Conservation (phyloP, 2,113 vertebrate genomes). For the Machaerirhynchus nigripectus region DNA sequence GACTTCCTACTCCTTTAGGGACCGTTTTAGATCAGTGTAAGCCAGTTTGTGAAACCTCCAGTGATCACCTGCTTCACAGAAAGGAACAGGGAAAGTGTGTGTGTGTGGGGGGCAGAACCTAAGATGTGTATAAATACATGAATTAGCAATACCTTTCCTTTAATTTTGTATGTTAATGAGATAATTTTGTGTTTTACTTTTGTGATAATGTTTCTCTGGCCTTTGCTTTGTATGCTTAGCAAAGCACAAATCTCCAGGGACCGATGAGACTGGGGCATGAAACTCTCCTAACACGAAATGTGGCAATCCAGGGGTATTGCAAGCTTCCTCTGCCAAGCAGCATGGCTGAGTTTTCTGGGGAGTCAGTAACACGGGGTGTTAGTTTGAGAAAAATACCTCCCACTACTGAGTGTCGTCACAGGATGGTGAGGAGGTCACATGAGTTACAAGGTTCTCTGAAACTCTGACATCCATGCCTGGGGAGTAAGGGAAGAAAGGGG, state of each 20-base stretch:
- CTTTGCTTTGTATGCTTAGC: neutral
- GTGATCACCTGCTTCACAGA: neutral
- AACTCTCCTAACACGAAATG: neutral
- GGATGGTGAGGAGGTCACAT: neutral
- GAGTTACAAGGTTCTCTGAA: neutral
- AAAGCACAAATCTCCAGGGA: neutral
- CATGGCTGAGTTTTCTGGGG: neutral
- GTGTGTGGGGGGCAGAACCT: neutral
- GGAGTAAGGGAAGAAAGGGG: neutral
- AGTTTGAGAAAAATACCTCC: neutral
- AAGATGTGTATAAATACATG: neutral
- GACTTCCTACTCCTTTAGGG: neutral
- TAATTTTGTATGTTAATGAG: neutral
- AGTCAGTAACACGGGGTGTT: neutral
- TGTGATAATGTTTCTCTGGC: neutral
- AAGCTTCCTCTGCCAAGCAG: neutral
- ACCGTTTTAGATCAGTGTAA: fast-evolving
- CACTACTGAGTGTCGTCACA: neutral
- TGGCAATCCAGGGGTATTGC: neutral
- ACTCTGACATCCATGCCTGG: neutral
- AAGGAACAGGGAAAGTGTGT: neutral
- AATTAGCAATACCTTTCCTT: neutral
- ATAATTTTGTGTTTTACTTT: neutral
- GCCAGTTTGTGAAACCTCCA: neutral
- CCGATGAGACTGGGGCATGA: fast-evolving